Percentiles rank a stretch among this genome's conserved stretches.
phyloP scores from a whole-genome alignment of 2,113 vertebrate genomes.

The Numenius arquata region DNA sequence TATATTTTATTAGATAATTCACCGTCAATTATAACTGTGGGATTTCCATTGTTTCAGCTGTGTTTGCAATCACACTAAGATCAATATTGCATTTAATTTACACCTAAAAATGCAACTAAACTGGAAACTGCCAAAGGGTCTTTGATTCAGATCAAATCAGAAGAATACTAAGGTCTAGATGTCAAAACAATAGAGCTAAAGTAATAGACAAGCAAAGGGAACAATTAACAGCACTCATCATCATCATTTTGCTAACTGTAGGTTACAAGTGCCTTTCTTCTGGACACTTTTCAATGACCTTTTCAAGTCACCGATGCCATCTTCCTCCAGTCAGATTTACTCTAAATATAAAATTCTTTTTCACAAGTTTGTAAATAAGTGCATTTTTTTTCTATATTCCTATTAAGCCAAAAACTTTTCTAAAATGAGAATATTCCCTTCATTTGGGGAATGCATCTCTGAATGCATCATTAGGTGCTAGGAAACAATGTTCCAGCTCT shows the following conservation, averaged over 20 bases:
- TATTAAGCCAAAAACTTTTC: not conserved
- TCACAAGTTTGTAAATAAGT: not conserved
- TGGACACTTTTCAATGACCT: not conserved
- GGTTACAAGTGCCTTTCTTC: not conserved
- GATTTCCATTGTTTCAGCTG: not conserved
- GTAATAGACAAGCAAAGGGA: not conserved
- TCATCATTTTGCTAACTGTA: not conserved
- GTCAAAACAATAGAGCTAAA: not conserved
- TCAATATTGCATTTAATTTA: not conserved
- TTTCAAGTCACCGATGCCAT: not conserved
- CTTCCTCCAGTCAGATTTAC: not conserved
- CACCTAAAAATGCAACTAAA: slow-evolving; percentile 1
- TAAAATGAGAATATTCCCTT: not conserved
- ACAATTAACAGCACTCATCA: not conserved
- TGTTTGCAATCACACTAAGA: not conserved
- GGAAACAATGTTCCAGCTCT: not conserved
- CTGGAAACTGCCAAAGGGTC: not conserved
- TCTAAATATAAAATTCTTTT: not conserved
- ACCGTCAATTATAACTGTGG: not conserved
- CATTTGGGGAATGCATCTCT: not conserved
- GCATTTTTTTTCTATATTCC: not conserved
- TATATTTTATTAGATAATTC: not conserved
- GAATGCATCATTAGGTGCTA: not conserved
- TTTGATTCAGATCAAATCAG: not conserved
- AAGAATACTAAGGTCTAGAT: not conserved